Conservation (phyloP, 2,888 invertebrate genomes). For the Craniophora ligustri region DNA sequence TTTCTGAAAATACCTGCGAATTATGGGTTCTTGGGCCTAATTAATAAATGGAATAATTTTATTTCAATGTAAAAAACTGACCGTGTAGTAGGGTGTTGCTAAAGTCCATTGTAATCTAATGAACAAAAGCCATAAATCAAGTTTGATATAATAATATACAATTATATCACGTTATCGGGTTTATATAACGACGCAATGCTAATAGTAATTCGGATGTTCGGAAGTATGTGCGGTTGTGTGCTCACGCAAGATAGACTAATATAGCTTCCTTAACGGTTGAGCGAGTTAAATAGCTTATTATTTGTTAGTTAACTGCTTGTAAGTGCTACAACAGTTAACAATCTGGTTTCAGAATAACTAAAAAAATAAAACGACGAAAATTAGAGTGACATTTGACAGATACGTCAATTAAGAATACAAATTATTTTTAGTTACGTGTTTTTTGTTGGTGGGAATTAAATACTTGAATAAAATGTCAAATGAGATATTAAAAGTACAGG, state of each 20-base stretch:
- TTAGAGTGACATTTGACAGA: background rate
- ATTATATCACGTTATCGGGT: constrained; percentile 51
- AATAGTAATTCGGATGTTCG: constrained; percentile 34
- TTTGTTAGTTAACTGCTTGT: constrained; percentile 27
- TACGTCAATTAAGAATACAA: background rate
- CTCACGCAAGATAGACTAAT: constrained; percentile 47
- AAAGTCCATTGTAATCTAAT: background rate
- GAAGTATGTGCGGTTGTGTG: constrained; percentile 43
- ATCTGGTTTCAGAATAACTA: constrained; percentile 1
- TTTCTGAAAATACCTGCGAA: too few species aligned
- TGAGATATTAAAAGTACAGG: too few species aligned
- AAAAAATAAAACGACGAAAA: constrained; percentile 2
- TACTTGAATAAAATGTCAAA: too few species aligned
- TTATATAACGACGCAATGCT: constrained; percentile 47
- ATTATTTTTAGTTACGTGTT: too few species aligned
- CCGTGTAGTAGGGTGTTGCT: too few species aligned
- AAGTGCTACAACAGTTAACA: constrained; percentile 16
- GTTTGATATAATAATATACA: constrained; percentile 22
- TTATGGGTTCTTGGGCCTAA: too few species aligned
- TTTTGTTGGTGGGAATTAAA: too few species aligned
- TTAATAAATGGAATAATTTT: too few species aligned
- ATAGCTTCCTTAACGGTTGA: constrained; percentile 38
- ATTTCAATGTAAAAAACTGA: too few species aligned
- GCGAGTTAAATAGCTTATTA: constrained; percentile 26
- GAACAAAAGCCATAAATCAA: constrained; percentile 2